Evolutionary conservation across 1,140 invertebrate species (phyloP).

Genomic region (Antheraea pernyi): DNA sequence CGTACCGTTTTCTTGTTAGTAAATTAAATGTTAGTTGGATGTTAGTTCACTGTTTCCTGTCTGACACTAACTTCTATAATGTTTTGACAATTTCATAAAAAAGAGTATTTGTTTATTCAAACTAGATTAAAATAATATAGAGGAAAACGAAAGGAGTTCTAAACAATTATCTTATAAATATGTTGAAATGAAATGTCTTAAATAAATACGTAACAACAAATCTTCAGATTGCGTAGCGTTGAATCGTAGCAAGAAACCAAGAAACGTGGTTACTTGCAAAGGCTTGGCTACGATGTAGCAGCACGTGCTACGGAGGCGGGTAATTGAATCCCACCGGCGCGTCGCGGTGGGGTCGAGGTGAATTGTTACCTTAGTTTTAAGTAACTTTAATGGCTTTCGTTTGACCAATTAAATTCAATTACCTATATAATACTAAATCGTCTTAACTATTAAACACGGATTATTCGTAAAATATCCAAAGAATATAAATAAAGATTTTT

Average conservation of each 20-base stretch:
- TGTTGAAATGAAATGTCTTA: too few relatives aligned
- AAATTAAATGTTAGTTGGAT: too few relatives aligned
- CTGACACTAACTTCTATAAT: too few relatives aligned
- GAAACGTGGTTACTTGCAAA: slow-evolving; percentile 31
- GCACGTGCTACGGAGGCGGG: slow-evolving; percentile 48
- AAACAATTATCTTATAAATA: too few relatives aligned
- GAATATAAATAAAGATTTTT: neutral
- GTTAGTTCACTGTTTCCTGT: too few relatives aligned
- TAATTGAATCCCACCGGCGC: slow-evolving; percentile 43
- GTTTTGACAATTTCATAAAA: too few relatives aligned
- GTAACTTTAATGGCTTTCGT: neutral
- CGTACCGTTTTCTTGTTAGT: too few relatives aligned
- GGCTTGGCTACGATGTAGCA: slow-evolving; percentile 29
- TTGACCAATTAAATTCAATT: neutral
- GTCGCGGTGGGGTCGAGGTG: neutral
- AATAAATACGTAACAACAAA: too few relatives aligned
- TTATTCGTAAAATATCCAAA: neutral
- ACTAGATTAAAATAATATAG: too few relatives aligned
- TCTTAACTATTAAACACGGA: neutral
- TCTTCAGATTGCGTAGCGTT: neutral
- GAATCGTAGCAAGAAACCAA: slow-evolving; percentile 26
- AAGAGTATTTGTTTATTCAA: too few relatives aligned
- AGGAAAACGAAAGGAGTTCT: too few relatives aligned
- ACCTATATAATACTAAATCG: neutral
- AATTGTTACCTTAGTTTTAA: neutral